phyloP scores from a whole-genome alignment of 2,888 invertebrate species.

The Macaria notata region DNA sequence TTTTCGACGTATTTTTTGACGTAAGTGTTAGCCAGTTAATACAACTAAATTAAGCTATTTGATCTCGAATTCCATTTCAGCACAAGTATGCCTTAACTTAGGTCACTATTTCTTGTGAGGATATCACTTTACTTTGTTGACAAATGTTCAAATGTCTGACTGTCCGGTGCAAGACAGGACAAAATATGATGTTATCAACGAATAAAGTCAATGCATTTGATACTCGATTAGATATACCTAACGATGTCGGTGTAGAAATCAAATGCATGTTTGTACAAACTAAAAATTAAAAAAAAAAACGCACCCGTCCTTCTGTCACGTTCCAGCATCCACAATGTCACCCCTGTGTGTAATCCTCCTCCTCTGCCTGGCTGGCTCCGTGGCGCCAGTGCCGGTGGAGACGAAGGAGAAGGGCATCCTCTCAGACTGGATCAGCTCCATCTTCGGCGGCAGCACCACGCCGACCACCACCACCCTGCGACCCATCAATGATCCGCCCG shows the following conservation, averaged over 20 bases:
- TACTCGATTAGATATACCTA: neutral
- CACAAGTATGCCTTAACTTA: too few species aligned
- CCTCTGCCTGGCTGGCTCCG: slow-evolving; percentile 41
- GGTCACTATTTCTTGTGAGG: too few species aligned
- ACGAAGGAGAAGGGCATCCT: slow-evolving; percentile 58
- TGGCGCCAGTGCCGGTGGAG: slow-evolving; percentile 31
- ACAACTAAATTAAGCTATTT: too few species aligned
- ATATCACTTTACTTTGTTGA: too few species aligned
- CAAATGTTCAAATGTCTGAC: too few species aligned
- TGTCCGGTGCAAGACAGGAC: too few species aligned
- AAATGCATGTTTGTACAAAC: neutral
- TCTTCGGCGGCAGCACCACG: slow-evolving; percentile 54
- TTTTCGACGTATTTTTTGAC: too few species aligned
- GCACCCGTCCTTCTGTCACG: neutral
- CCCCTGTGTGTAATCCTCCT: slow-evolving; percentile 47
- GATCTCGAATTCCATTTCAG: too few species aligned
- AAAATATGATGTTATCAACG: neutral
- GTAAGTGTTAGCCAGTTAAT: too few species aligned
- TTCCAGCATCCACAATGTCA: slow-evolving; percentile 45
- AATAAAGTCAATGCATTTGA: neutral
- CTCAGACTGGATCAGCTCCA: slow-evolving; percentile 67
- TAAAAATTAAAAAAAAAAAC: neutral
- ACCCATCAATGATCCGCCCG: slow-evolving; percentile 55
- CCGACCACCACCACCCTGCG: slow-evolving; percentile 49
- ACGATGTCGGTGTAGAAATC: too few species aligned